These are phyloP conservation scores for Coremacera marginata DNA, from an alignment of 2,888 invertebrate genomes.

Conservation along the genomic window DNA sequence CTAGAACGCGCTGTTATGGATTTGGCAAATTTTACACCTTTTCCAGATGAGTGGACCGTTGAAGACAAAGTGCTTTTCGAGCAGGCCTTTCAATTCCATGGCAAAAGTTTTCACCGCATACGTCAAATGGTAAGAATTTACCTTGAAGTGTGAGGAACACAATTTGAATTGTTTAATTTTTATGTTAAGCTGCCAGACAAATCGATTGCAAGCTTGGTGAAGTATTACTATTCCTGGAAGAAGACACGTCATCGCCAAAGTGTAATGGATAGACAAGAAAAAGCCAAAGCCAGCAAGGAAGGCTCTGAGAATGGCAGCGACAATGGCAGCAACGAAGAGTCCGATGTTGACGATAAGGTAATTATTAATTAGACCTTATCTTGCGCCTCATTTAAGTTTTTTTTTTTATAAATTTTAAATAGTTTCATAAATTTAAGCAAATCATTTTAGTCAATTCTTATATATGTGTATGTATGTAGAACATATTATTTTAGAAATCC, in stretches of 20 bases:
- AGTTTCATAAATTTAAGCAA: slow-evolving; percentile 34
- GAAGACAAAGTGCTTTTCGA: slow-evolving; percentile 98
- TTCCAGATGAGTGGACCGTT: slow-evolving; percentile 98
- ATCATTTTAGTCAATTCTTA: slow-evolving; percentile 30
- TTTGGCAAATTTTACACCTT: slow-evolving; percentile 95
- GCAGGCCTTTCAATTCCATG: slow-evolving; percentile 98
- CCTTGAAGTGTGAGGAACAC: not conserved
- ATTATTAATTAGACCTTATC: slow-evolving; percentile 57
- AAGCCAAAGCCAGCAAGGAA: slow-evolving; percentile 71
- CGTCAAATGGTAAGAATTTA: slow-evolving; percentile 88
- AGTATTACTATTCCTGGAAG: slow-evolving; percentile 99
- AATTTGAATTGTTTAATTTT: not conserved
- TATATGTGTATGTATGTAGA: slow-evolving; percentile 32
- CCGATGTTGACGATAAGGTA: slow-evolving; percentile 92
- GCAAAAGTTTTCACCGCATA: slow-evolving; percentile 97
- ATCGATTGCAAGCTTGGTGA: slow-evolving; percentile 94
- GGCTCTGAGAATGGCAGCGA: slow-evolving; percentile 86
- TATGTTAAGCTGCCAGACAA: slow-evolving; percentile 89
- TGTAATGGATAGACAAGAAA: slow-evolving; percentile 89
- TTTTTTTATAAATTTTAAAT: slow-evolving; percentile 4
- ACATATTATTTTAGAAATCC: slow-evolving; percentile 38
- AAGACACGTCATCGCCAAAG: slow-evolving; percentile 93
- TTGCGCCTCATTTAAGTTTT: slow-evolving; percentile 36
- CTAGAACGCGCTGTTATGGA: slow-evolving; percentile 92
- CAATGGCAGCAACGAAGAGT: slow-evolving; percentile 86